Conservation (phyloP, 2,113 vertebrate species). For the Cebidichthys violaceus region DNA sequence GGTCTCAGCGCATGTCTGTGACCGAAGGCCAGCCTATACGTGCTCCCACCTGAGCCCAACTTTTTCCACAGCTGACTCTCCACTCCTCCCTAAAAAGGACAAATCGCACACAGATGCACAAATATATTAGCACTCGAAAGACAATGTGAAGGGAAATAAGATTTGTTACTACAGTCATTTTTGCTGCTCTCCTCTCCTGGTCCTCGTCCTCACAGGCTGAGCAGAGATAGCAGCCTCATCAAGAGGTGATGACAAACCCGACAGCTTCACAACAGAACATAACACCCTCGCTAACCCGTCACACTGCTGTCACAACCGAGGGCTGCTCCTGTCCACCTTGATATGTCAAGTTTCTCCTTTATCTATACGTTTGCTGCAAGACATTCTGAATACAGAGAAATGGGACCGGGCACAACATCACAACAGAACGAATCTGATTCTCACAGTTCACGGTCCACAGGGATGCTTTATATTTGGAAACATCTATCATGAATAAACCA, state of each 20-base stretch:
- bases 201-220: constrained; percentile 47
- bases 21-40: constrained; percentile 5
- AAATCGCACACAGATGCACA: not conserved
- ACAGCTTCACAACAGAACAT: constrained; percentile 55
- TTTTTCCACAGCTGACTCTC: not conserved
- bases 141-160: not conserved
- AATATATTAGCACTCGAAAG: not conserved
- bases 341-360: constrained; percentile 41
- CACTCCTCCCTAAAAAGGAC: not conserved
- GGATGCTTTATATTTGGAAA: constrained; percentile 7
- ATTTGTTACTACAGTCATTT: not conserved
- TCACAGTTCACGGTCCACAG: constrained; percentile 14
- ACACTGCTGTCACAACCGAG: constrained; percentile 54
- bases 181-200: constrained; percentile 10
- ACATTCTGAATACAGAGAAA: not conserved
- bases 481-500: constrained; percentile 39
- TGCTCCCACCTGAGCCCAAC: constrained; percentile 44
- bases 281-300: constrained; percentile 50
- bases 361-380: not conserved
- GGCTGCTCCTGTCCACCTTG: constrained; percentile 58
- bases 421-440: not conserved
- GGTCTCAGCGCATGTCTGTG: not conserved
- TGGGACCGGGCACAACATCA: not conserved
- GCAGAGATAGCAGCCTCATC: constrained; percentile 65
- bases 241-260: constrained; percentile 68